A percentile compares a stretch with the other conserved stretches of the same genome.
Evolutionary conservation across 2,888 invertebrate species (phyloP).

Genomic region (Ceriagrion tenellum): DNA sequence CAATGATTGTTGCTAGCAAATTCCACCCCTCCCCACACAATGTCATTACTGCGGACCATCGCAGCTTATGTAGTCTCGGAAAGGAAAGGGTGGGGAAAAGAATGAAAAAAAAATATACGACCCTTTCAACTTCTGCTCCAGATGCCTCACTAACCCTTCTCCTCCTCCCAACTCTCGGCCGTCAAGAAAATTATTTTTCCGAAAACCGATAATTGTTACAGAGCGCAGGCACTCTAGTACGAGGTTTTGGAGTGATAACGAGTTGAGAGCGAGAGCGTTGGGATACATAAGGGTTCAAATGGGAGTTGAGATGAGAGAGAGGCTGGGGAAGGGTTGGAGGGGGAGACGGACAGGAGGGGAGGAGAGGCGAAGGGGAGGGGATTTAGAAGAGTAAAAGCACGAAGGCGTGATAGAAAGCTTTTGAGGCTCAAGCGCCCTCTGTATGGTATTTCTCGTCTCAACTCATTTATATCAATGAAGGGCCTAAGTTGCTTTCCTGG

Average conservation of each 20-base stretch:
- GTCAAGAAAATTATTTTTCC: constrained; percentile 29
- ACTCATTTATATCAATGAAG: constrained; percentile 36
- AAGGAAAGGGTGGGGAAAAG: background rate
- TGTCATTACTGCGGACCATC: background rate
- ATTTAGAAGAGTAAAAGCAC: background rate
- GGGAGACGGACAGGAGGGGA: background rate
- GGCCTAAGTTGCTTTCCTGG: constrained; percentile 14
- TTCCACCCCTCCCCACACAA: background rate
- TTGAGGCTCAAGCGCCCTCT: constrained; percentile 7
- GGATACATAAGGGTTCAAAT: background rate
- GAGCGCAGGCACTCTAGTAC: constrained; percentile 27
- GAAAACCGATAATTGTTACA: constrained; percentile 36
- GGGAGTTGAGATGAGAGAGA: background rate
- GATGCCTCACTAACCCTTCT: background rate
- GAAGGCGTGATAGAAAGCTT: constrained; percentile 22
- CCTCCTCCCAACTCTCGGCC: background rate
- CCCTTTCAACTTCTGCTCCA: constrained; percentile 7
- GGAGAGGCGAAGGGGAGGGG: background rate
- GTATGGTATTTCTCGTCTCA: constrained; percentile 31
- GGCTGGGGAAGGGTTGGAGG: background rate
- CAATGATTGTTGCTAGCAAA: background rate
- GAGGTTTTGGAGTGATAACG: constrained; percentile 28
- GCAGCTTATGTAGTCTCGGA: background rate
- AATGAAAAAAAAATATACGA: background rate
- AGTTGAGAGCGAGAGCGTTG: background rate